Evolutionary conservation across 2,113 vertebrate genomes (phyloP), one percentile per base, ranked within the genome.

Genomic region (Catagonus wagneri): DNA sequence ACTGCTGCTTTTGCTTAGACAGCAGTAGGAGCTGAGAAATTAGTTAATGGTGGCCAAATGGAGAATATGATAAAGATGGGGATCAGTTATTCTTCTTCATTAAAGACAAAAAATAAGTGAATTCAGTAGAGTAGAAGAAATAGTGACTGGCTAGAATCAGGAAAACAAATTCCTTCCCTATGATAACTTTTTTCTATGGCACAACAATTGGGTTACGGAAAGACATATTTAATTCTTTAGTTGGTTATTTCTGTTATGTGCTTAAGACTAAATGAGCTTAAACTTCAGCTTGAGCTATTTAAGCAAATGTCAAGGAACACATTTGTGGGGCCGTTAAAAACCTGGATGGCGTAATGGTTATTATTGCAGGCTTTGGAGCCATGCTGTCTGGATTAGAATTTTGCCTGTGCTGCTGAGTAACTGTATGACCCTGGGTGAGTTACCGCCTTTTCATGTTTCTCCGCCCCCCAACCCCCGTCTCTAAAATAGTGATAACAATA

Each of bases 261-360:
- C 65, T 87, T 84, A 93, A 95, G 75, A 85, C 76, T 88, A 96
- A 97, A 96, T 92, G 54, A 88, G 54, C 84, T 87, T 91, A 85
- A 87, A 36, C 90, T 72, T 27, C 25, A 93, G 84, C 60, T 93
- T 92, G 54, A 83, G 44, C 75, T 90, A 60, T 76, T 92, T 84
- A 90, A 63, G 84, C 29, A 96, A 97, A 98, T 95, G 96, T 95
- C 94, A 95, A 96, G 76, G 81, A 94, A 87, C 2, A 2, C 76
- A 95, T 90, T 76, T 88, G 56, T 44, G 44, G 25, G 34, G 34
- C 20, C 66, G 71, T 84, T 74, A 78, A 39, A 89, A 81, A 88
- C 84, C 84, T 29, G 50, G 83, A 93, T 56, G 56, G 60, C 19
- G 56, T 66, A 83, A 81, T 65, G 58, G 80, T 96, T 63, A 44